A percentile compares a stretch with the other conserved stretches of the same genome.
phyloP scores from a whole-genome alignment of 2,797 vertebrate species.

The Danio kyathit region DNA sequence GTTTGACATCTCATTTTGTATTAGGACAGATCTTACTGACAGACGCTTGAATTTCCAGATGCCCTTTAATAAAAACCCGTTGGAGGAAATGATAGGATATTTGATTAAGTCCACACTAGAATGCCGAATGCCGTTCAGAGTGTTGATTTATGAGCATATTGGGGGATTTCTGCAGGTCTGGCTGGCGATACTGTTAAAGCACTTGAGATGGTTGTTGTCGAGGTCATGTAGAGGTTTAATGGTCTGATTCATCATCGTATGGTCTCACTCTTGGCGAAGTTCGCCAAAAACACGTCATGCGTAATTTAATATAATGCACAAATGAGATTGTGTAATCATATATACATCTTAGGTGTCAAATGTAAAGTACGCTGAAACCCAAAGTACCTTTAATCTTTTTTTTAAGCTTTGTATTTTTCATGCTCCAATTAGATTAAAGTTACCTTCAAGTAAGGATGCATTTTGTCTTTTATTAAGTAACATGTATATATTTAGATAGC shows the following conservation, averaged over 20 bases:
- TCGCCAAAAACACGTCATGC: background rate
- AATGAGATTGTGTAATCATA: too few species aligned
- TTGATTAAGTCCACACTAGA: background rate
- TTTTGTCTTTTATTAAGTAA: too few species aligned
- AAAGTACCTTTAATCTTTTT: too few species aligned
- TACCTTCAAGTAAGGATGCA: background rate
- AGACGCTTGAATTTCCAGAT: background rate
- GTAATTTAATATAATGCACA: background rate
- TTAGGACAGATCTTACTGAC: background rate
- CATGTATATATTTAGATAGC: too few species aligned
- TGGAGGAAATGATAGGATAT: background rate
- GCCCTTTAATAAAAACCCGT: background rate
- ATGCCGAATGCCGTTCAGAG: background rate
- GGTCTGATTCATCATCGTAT: conserved; percentile 4
- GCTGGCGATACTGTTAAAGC: background rate
- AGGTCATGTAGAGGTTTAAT: conserved; percentile 2
- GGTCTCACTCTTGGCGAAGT: conserved; percentile 3
- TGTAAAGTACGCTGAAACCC: too few species aligned
- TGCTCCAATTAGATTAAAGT: background rate
- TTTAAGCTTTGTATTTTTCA: too few species aligned
- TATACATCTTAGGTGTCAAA: too few species aligned
- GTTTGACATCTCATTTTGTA: background rate
- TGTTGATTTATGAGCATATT: background rate
- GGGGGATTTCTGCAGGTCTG: background rate
- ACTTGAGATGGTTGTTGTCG: conserved; percentile 4